A percentile compares a stretch with the other conserved stretches of the same genome.
Conservation (phyloP, 2,113 vertebrate genomes). For the Rousettus leschenaultii region DNA sequence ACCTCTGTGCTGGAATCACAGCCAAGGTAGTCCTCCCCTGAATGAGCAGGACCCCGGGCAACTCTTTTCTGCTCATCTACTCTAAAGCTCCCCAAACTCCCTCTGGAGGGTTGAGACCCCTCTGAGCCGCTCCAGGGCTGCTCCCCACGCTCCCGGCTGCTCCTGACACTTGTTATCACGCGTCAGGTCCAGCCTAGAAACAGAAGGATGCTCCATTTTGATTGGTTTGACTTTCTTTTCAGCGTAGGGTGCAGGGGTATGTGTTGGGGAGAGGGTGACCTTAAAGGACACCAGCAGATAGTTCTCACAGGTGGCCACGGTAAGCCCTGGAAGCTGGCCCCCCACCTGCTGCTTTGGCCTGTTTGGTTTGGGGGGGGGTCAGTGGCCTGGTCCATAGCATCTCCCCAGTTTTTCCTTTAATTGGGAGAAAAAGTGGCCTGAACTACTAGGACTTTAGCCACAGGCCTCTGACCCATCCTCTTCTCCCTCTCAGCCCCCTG, state of each 20-base stretch:
- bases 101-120: neutral
- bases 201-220: neutral
- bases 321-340: neutral
- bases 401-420: neutral
- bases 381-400: no score
- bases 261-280: neutral
- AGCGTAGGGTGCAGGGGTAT: no score
- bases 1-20: neutral
- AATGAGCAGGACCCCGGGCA: neutral
- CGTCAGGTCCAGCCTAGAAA: neutral
- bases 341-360: neutral
- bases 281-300: neutral
- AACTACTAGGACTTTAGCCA: neutral
- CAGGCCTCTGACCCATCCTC: neutral
- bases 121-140: neutral
- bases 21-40: fast-evolving
- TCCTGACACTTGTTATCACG: fast-evolving
- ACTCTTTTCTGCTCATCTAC: neutral
- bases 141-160: fast-evolving
- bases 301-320: neutral
- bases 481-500: neutral
- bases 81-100: neutral
- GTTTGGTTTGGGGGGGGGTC: neutral
- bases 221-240: neutral
- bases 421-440: neutral